Evolutionary conservation across 2,113 vertebrate genomes (phyloP), one percentile per base, ranked within the genome.

Genomic region (Pomatorhinus ruficollis): DNA sequence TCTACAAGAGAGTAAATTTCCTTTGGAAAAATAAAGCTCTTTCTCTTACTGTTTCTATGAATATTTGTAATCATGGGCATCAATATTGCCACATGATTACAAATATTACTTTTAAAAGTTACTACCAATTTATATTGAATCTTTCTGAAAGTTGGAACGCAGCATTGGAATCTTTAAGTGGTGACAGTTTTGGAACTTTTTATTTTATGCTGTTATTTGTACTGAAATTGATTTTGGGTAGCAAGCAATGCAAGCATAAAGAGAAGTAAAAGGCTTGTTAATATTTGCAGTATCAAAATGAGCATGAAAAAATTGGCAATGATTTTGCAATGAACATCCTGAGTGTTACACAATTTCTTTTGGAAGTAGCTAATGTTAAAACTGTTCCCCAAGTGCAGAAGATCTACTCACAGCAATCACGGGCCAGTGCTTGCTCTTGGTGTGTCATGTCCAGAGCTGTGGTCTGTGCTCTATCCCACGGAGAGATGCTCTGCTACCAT

Each of bases 231-330:
- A 93, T 97, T 93, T 95, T 77, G 27, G 47, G 25, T 78, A 57
- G 56, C 84, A 90, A 75, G 50, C 31, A 77, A 37, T 42, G 35
- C 74, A 71, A 61, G 49, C 56, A 86, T 70, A 80, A 96, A 91
- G 72, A 88, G 65, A 83, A 91, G 45, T 61, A 71, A 95, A 85
- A 90, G 37, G 5, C 40, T 83, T 85, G 44, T 95, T 97, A 94
- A 92, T 95, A 92, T 95, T 91, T 83, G 61, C 15, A 4, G 35
- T 56, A 79, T 76, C 57, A 76, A 88, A 94, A 86, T 50, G 39
- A 92, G 72, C 30, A 35, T 10, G 53, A 69, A 91, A 64, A 74
- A 65, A 20, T 54, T 53, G 60, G 39, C 83, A 59, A 22, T 39
- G 33, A 15, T 35, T 89, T 69, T 90, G 25, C 52, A 66, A 5